Evolutionary conservation across 2,797 vertebrate genomes (phyloP), one percentile per base, ranked within the genome.

Genomic region (Sebastolobus alascanus): DNA sequence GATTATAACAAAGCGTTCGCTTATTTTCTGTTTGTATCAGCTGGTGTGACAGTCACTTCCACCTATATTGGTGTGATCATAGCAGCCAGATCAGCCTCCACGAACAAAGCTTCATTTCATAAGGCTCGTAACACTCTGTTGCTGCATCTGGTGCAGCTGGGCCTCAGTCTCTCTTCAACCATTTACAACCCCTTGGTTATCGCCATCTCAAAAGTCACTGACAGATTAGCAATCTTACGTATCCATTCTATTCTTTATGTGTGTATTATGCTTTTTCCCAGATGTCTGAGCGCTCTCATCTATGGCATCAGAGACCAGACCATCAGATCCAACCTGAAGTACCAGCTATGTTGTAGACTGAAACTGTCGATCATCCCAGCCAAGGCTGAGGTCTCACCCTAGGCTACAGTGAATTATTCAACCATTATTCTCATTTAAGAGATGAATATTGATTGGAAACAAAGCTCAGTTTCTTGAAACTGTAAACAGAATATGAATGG

Each of bases 101-200:
- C 82, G 3, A 76, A 91, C 38, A 84, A 78, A 75, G 65, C 50
- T 8, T 90, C 82, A 25, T 66, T 46, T 1, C 40, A 0, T 4
- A 89, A 82, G 33, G 90, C 84, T 50, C 54, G 75, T 18, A 85
- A 70, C 37, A 92, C 92, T 0, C 58, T 93, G 58, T 66, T 90
- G 61, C 74, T 92, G 35, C 91, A 92, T 50, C 22, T 91, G 70
- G 14, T 88, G 12, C 90, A 93, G 82, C 81, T 91, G n/a, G 63
- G 78, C 9, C 73, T 93, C 67, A 85, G 68, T 8, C 66, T 90
- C 0, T 27, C 33, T 0, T 86, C 88, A 0, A 85, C 88, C 1
- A 2, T 90, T 1, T 29, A 68, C 20, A 29, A 3, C 8, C 6
- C 54, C 0, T 58, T 59, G 56, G 0, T 18, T 8, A 2, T 4